phyloP scores from a whole-genome alignment of 2,888 invertebrate genomes.

The Archips crataeganus region DNA sequence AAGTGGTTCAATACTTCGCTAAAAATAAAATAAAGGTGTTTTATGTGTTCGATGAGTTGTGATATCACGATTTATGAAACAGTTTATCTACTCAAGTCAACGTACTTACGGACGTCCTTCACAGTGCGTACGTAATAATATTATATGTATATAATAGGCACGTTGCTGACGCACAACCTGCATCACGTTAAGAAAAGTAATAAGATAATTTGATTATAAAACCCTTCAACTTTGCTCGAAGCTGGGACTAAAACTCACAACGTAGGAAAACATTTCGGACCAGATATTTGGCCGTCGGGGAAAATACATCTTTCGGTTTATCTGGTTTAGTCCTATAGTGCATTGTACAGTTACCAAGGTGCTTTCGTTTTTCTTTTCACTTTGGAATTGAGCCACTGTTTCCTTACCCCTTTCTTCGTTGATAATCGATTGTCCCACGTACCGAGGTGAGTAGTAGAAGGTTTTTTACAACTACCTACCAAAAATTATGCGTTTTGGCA shows the following conservation, averaged over 20 bases:
- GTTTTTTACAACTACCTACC: too few relatives aligned
- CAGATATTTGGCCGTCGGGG: background rate
- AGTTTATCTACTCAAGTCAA: slow-evolving; percentile 41
- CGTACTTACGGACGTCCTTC: slow-evolving; percentile 22
- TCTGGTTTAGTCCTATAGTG: background rate
- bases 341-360: background rate
- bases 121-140: slow-evolving; percentile 37
- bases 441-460: background rate
- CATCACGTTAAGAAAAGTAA: slow-evolving; percentile 55
- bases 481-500: too few relatives aligned
- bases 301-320: background rate
- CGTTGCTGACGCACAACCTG: slow-evolving; percentile 62
- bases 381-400: background rate
- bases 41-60: background rate
- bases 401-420: background rate
- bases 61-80: background rate
- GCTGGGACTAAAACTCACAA: background rate
- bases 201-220: slow-evolving; percentile 67
- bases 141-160: slow-evolving; percentile 45
- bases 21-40: background rate
- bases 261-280: background rate
- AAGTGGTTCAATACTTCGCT: background rate
- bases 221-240: slow-evolving; percentile 43
- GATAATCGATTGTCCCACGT: background rate
- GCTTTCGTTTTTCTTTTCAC: background rate